Base-by-base conservation (phyloP, 2,888 invertebrate genomes). In the Melanostoma scalare region DNA sequence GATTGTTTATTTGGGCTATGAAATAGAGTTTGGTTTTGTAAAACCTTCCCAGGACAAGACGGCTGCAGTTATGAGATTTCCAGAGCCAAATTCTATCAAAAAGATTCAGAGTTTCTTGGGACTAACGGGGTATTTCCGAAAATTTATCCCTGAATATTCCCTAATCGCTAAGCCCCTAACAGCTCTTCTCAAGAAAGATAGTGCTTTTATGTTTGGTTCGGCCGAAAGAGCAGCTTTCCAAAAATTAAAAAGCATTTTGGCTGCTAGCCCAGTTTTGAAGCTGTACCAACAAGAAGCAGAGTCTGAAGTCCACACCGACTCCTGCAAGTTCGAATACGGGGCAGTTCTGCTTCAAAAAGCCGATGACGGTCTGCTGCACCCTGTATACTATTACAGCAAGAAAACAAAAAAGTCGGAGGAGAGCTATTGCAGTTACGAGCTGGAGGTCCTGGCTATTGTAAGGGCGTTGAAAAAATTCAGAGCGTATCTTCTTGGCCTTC, bases 341-440 rank as follows among this genome's bases (percentile, higher is more conserved):
- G 87, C 87, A 2, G 86, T 88, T 3, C 50, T 89, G 4, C n/a
- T 89, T n/a, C 87, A 87, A 53, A 78, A 74, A 44, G 52, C 40
- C 42, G 87, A 88, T 31, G 86, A 86, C 52, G 76, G 74, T 2
- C 30, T 65, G 10, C 71, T 86, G 2, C 86, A 87, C 5, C 89
- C 89, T 0, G 87, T 89, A 5, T 87, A 87, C 55, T 73, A 67
- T 10, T 88, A 79, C 52, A 89, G 88, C 55, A 75, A 86, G 9
- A 72, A 61, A 6, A 61, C 71, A 1, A 8, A 10, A 10, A 52
- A 4, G 4, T 33, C 42, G 8, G 44, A 67, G 65, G 73, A 81
- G 31, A 69, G 86, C 2, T 89, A 87, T 63, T 87, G 89, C 52
- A 88, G 88, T 61, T 90, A 89, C 73, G 89, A 90, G 53, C 82